Base-by-base conservation (phyloP, 1,140 invertebrate genomes). In the Chrysopa pallens region DNA sequence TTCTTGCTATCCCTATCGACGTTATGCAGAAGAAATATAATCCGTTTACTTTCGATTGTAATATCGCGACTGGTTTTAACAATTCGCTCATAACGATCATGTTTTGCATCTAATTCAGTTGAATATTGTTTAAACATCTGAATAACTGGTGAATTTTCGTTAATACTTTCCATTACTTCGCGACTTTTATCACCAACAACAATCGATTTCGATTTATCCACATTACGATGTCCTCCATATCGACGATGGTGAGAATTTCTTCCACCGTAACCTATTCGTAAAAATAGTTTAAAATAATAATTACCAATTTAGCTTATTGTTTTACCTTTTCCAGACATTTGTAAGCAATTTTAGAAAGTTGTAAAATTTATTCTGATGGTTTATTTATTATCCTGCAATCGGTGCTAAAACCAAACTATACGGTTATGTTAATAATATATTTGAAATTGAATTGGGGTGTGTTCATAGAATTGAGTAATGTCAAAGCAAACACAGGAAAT, bases 1-100 rank as follows among this genome's bases (percentile, higher is more conserved):
- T 57, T 56, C 43, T 77, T 74, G 29, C 66, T 69, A 47, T 76
- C 72, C 9, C 73, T 76, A 46, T 13, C 64, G 38, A 79, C 64
- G 23, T 82, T 79, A 53, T 93, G 88, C 9, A 94, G 61, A 12
- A 85, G 61, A 58, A 90, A 92, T 44, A 94, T 94, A 11, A 85
- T 79, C 47, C 86, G 67, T 57, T 94, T 94, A 52, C 86, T 88
- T 54, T 91, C 85, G 47, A 91, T 90, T 2, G 85, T 92, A n/a
- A 92, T 76, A 58, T 93, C 89, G 37, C 89, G 64, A 45, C 81
- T 80, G 1, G 81, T 59, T 64, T 91, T 92, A 0, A 90, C 72
- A 9, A 94, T 70, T 43, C 83, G 65, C 56, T 94, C 89, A 56
- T 81, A 76, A 51, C 82, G 73, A 59, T 94, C 87, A 55, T 93